Evolutionary conservation across 2,888 invertebrate genomes (phyloP).

Genomic region (Tipula unca): DNA sequence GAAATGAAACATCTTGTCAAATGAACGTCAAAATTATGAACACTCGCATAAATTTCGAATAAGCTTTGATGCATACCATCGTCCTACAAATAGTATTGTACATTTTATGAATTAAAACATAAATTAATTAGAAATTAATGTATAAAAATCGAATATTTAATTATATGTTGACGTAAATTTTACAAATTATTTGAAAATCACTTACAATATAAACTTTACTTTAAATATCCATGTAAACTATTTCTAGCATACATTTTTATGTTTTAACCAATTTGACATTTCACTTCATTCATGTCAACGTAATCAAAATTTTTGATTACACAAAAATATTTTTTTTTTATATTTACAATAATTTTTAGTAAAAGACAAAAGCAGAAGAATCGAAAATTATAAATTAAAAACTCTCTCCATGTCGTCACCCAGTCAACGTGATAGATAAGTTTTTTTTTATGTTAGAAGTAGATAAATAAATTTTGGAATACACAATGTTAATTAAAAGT

Average conservation of each 20-base stretch:
- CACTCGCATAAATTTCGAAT: neutral
- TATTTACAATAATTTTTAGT: neutral
- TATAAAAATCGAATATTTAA: neutral
- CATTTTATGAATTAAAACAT: neutral
- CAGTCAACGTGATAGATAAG: neutral
- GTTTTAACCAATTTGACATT: neutral
- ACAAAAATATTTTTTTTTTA: neutral
- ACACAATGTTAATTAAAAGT: neutral
- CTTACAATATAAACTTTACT: neutral
- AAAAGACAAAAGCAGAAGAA: neutral
- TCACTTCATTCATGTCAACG: neutral
- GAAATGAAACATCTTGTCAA: neutral
- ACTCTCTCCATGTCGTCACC: neutral
- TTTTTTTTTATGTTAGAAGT: neutral
- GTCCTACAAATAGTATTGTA: neutral
- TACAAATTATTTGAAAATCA: neutral
- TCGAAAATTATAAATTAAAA: neutral
- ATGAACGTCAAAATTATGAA: neutral
- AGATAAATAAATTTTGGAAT: neutral
- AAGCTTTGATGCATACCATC: neutral
- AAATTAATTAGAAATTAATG: neutral
- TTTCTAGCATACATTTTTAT: neutral
- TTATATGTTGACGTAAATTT: neutral
- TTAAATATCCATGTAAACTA: neutral
- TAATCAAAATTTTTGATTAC: neutral